Percentiles rank a stretch among this genome's conserved stretches.
These are phyloP conservation scores for Urocolius indicus DNA, from an alignment of 2,113 vertebrate species.

Conservation along the genomic window DNA sequence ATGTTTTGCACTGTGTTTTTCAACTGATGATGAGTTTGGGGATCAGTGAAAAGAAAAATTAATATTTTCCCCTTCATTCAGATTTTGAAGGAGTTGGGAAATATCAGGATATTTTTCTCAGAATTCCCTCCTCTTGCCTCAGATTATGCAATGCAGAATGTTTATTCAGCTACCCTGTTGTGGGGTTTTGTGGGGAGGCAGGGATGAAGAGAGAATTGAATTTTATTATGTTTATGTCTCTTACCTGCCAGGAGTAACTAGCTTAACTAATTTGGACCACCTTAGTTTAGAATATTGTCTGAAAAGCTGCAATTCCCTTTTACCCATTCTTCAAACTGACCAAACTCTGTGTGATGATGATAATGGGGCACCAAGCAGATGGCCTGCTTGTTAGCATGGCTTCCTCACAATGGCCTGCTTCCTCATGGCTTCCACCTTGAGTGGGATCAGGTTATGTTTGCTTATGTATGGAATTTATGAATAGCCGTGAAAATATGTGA, in stretches of 20 bases:
- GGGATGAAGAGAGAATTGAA: too few species aligned
- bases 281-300: background rate
- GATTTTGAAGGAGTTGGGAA: background rate
- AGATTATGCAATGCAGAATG: background rate
- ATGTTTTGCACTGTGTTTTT: background rate
- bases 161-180: background rate
- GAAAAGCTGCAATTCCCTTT: background rate
- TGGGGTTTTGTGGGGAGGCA: background rate
- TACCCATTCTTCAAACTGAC: background rate
- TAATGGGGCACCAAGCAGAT: background rate
- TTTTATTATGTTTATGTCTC: background rate
- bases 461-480: background rate
- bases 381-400: background rate
- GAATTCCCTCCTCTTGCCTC: rapidly evolving
- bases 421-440: too few species aligned
- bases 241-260: background rate
- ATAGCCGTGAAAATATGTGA: background rate
- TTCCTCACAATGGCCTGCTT: too few species aligned
- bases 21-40: background rate
- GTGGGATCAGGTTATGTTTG: background rate
- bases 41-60: background rate
- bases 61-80: background rate
- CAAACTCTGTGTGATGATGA: rapidly evolving
- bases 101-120: background rate
- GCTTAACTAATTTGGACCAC: background rate